Base-by-base conservation (phyloP, 2,113 vertebrate species). In the Gymnobelideus leadbeateri region DNA sequence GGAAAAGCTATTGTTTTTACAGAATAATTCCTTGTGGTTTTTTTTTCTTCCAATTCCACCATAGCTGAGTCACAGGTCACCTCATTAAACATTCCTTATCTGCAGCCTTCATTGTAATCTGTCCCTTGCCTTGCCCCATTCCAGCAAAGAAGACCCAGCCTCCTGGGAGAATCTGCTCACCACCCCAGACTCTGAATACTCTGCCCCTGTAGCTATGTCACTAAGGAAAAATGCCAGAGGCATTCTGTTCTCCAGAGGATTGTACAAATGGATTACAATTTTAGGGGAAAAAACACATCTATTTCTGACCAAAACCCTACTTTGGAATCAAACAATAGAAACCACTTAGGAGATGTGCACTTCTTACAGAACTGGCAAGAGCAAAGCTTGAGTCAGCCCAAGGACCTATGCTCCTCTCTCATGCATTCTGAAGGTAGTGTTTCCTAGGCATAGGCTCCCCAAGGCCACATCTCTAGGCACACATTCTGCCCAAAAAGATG, bases 201-300 rank as follows among this genome's bases (percentile, higher is more conserved):
- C 43, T 23, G 28, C 10, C 9, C 91, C 26, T 91, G 91, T 46
- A 31, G 51, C 49, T n/a, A 3, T 49, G 50, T 90, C 61, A 90
- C 77, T 25, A 14, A 57, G 46, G 52, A 93, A 91, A 92, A 52
- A 1, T 89, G 51, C n/a, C 68, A 52, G 24, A 57, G 47, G n/a
- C 47, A 54, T 47, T 26, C 50, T 21, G 31, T 51, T 89, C 47
- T 95, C 57, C 92, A 54, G 2, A 25, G 89, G 52, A 90, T 90
- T 95, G 90, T 26, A 97, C 9, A 90, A 92, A 94, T n/a, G 55
- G 49, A 92, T 94, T 94, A 93, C 61, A 43, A 1, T 95, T 93
- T 92, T 91, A 91, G 5, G 92, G 3, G 3, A 52, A 96, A 95
- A 77, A 77, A 6, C 31, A 54, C 68, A 90, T 94, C 92, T 91